Conservation (phyloP, 2,113 vertebrate species). For the Vanacampus margaritifer region DNA sequence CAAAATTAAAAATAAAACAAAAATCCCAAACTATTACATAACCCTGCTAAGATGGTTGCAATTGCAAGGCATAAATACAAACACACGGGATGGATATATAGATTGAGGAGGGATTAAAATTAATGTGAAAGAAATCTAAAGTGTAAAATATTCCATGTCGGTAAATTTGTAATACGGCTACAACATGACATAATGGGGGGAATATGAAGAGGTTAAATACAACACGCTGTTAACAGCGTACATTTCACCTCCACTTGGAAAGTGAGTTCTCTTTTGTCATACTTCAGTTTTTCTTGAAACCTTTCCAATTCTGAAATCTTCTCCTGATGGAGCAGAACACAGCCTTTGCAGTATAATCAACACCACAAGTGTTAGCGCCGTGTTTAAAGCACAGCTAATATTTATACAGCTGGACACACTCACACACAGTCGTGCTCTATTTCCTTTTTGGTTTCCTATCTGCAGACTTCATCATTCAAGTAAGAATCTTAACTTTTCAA, state of each 20-base stretch:
- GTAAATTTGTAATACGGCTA: background rate
- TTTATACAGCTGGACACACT: conserved; percentile 51
- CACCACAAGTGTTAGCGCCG: conserved; percentile 19
- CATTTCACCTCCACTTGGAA: background rate
- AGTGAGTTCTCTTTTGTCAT: background rate
- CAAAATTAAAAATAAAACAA: too few species aligned
- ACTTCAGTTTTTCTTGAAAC: background rate
- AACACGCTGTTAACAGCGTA: background rate
- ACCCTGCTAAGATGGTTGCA: too few species aligned
- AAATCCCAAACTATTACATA: too few species aligned
- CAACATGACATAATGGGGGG: background rate
- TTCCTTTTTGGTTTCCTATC: conserved; percentile 18
- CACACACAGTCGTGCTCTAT: background rate
- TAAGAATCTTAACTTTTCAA: conserved; percentile 9
- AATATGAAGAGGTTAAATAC: background rate
- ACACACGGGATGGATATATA: too few species aligned
- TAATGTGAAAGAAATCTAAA: too few species aligned
- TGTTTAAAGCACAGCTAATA: conserved; percentile 42
- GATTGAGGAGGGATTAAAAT: too few species aligned
- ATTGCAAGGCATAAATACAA: too few species aligned
- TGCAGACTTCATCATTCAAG: background rate
- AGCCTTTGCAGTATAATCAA: background rate
- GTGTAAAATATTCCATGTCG: too few species aligned
- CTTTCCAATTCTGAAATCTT: conserved; percentile 4
- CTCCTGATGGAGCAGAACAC: background rate